A percentile compares a stretch with the other conserved stretches of the same genome.
phyloP scores from a whole-genome alignment of 2,797 vertebrate species.

The Glossophaga mutica region DNA sequence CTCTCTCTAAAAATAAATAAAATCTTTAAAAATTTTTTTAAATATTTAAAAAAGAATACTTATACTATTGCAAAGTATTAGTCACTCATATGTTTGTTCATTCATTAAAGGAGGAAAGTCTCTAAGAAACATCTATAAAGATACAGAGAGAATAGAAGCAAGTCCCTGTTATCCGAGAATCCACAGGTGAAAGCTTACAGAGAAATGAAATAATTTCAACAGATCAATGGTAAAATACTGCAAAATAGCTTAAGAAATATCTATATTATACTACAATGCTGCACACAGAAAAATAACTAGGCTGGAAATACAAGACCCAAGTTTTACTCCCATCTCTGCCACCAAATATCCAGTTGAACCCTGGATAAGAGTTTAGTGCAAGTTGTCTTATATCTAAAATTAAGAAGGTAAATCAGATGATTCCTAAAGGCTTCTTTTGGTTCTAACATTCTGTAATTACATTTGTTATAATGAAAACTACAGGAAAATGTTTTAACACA shows the following conservation, averaged over 20 bases:
- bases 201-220: neutral
- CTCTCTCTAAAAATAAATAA: too few relatives aligned
- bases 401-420: neutral
- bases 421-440: neutral
- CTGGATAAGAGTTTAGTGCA: neutral
- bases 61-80: neutral
- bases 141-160: neutral
- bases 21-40: too few relatives aligned
- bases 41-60: neutral
- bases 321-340: neutral
- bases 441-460: neutral
- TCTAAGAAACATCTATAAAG: neutral
- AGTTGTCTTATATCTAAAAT: constrained; percentile 7
- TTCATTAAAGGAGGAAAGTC: neutral
- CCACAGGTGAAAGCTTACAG: neutral
- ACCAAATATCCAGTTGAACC: neutral
- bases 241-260: neutral
- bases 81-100: neutral
- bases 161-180: neutral
- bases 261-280: neutral
- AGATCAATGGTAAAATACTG: neutral
- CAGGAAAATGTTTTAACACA: constrained; percentile 19
- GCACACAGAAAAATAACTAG: neutral
- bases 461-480: neutral
- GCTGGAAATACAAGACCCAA: neutral